phyloP scores from a whole-genome alignment of 2,113 vertebrate genomes.

The Pao palembangensis region DNA sequence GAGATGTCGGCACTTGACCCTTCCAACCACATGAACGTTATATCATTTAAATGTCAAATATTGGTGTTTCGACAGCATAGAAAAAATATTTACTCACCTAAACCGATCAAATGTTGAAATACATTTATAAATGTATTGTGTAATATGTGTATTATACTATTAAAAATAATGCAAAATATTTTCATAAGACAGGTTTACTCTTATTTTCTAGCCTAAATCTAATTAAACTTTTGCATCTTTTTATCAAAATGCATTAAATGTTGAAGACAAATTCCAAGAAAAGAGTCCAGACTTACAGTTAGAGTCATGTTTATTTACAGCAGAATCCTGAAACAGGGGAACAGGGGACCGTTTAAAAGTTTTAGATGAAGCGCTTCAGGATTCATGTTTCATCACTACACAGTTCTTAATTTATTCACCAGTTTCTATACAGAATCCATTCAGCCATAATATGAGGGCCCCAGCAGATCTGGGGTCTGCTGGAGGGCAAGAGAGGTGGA shows the following conservation, averaged over 20 bases:
- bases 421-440: constrained; percentile 78
- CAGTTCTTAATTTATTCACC: constrained; percentile 77
- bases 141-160: no score
- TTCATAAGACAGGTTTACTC: no score
- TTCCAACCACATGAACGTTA: no score
- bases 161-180: no score
- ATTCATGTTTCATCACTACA: constrained; percentile 76
- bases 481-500: constrained; percentile 52
- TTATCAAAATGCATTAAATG: background rate
- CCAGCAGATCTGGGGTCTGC: constrained; percentile 56
- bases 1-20: no score
- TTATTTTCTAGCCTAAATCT: no score
- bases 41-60: no score
- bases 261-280: constrained; percentile 10
- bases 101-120: no score
- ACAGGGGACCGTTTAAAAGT: constrained; percentile 52
- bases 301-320: constrained; percentile 85
- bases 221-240: background rate
- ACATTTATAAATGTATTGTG: no score
- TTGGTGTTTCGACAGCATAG: no score
- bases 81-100: no score
- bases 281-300: constrained; percentile 67
- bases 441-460: constrained; percentile 64
- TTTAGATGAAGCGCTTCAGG: constrained; percentile 69
- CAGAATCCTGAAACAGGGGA: constrained; percentile 71